phyloP scores from a whole-genome alignment of 2,888 invertebrate genomes.

The Meandrusa payeni region DNA sequence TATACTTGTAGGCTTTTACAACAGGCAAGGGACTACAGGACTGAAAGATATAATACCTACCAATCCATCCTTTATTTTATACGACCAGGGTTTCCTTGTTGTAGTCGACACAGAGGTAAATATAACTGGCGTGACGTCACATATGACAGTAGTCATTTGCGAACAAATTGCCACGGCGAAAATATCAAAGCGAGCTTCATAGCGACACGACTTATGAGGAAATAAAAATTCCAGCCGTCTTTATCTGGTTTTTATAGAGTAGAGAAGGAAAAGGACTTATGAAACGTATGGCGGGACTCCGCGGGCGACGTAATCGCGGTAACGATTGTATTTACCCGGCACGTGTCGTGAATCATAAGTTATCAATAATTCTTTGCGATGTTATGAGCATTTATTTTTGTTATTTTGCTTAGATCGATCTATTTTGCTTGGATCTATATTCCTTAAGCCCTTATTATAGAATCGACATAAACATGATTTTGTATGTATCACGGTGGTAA shows the following conservation, averaged over 20 bases:
- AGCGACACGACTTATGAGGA: neutral
- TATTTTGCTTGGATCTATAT: neutral
- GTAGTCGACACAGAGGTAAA: neutral
- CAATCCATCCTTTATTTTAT: constrained; percentile 19
- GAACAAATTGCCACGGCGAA: constrained; percentile 3
- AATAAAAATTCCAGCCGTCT: neutral
- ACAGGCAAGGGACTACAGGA: too few relatives aligned
- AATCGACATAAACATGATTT: neutral
- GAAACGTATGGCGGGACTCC: neutral
- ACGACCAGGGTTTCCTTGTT: constrained; percentile 20
- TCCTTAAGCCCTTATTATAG: neutral
- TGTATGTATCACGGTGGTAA: too few relatives aligned
- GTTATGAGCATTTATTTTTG: neutral
- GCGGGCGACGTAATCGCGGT: constrained; percentile 2
- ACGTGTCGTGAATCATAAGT: constrained; percentile 15
- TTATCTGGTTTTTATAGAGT: constrained; percentile 8
- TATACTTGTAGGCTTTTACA: too few relatives aligned
- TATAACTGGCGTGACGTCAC: neutral
- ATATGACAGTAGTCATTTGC: neutral
- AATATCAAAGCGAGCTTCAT: constrained; percentile 16
- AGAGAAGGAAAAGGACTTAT: constrained; percentile 6
- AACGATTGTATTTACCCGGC: constrained; percentile 7
- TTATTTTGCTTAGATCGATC: too few relatives aligned
- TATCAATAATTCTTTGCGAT: constrained; percentile 1
- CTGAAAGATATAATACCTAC: too few relatives aligned